Base-by-base conservation (phyloP, 2,113 vertebrate species). In the Salvelinus namaycush region DNA sequence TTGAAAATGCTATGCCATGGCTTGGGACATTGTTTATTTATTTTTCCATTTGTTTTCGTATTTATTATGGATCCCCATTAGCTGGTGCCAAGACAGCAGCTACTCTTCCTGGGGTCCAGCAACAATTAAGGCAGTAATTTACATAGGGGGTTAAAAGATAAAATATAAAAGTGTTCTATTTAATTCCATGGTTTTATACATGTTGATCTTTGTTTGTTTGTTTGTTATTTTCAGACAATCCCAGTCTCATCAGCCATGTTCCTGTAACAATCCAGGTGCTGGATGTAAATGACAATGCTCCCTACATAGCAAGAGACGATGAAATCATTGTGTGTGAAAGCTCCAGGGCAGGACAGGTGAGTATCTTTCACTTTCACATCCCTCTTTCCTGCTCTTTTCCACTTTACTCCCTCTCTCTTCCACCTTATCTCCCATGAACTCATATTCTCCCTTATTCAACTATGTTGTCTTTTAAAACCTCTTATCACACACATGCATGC, bases 261-360 rank as follows among this genome's bases (percentile, higher is more conserved):
- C 92, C 93, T 8, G 94, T 98, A 84, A 94, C 91, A 70, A 88
- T 98, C 87, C 95, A 93, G 90, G 95, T 98, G 72, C 90, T 98
- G 84, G 97, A 98, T 31, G 76, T 97, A 79, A 98, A 98, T 81
- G 97, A 98, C 90, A 97, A 98, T 83, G 89, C 94, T 39, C 96
- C 97, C 0, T 90, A 95, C 75, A 91, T 98, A 51, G 88, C 91
- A 71, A 93, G 85, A 70, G 94, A 95, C 84, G 93, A 93, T 76
- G 95, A 95, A 65, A 81, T 96, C 80, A 85, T 97, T 2, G 94
- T 97, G 73, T 98, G 97, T 91, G 95, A 97, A 79, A 93, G 94
- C 87, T 92, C 94, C 85, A 96, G 94, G 85, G 87, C 93, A 74
- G 95, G 95, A 65, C 96, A 97, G 96, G 97, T 97, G 92, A 90